Conservation (phyloP, 2,888 invertebrate genomes). For the Netelia fuscicornis region DNA sequence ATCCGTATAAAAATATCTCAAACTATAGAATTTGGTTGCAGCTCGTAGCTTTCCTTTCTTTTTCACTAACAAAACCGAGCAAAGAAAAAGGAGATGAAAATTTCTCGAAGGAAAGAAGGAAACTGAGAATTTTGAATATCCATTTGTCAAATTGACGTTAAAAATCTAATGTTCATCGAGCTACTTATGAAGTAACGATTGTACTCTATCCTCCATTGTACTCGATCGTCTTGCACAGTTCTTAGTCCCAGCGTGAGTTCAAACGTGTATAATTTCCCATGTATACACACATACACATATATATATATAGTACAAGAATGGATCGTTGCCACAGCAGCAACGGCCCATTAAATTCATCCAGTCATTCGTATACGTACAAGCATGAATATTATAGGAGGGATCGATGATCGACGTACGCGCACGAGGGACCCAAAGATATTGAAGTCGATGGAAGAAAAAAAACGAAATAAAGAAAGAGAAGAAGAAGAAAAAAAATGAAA, state of each 20-base stretch:
- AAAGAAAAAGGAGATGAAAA: not conserved
- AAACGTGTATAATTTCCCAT: constrained; percentile 11
- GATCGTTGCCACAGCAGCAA: constrained; percentile 51
- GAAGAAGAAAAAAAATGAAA: no score
- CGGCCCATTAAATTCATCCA: constrained; percentile 62
- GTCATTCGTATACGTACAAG: constrained; percentile 53
- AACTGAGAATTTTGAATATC: constrained; percentile 17
- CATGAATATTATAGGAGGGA: constrained; percentile 51
- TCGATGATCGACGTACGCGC: constrained; percentile 66
- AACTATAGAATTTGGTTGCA: not conserved
- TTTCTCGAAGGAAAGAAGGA: no score
- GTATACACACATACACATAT: constrained; percentile 10
- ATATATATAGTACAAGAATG: constrained; percentile 40
- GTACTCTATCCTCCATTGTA: constrained; percentile 43
- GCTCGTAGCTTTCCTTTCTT: not conserved
- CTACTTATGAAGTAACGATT: constrained; percentile 46
- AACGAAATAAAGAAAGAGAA: no score
- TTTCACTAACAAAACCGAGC: not conserved
- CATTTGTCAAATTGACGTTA: constrained; percentile 16
- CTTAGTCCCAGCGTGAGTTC: constrained; percentile 56
- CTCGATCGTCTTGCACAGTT: constrained; percentile 14
- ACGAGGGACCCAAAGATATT: constrained; percentile 39
- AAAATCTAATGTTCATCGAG: not conserved
- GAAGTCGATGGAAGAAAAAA: constrained; percentile 42
- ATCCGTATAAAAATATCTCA: constrained; percentile 31